Conservation (phyloP, 2,113 vertebrate genomes). For the Kryptolebias marmoratus region DNA sequence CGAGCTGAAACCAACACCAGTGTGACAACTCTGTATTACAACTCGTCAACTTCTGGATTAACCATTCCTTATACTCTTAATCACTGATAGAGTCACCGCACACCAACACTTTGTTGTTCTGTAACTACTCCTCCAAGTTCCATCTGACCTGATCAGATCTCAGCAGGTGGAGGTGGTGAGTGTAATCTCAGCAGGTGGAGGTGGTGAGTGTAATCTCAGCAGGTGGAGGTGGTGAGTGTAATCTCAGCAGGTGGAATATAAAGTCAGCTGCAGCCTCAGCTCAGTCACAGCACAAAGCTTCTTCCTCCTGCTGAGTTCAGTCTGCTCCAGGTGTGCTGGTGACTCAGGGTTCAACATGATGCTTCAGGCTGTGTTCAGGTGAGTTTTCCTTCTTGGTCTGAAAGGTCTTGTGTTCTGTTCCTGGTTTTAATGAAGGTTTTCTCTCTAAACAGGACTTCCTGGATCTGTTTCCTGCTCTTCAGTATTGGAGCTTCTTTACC, state of each 20-base stretch:
- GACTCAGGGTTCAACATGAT: background rate
- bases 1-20: no score
- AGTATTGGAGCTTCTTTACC: background rate
- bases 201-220: background rate
- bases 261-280: background rate
- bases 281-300: background rate
- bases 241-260: slow-evolving; percentile 15
- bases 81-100: no score
- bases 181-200: no score
- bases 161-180: no score
- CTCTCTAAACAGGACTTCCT: background rate
- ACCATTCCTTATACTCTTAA: no score
- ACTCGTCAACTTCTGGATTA: no score
- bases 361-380: background rate
- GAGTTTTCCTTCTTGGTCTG: background rate
- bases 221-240: slow-evolving; percentile 7
- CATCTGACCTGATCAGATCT: background rate
- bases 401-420: accelerated
- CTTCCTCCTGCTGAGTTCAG: background rate
- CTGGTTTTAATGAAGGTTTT: background rate
- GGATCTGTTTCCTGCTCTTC: slow-evolving; percentile 4
- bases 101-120: no score
- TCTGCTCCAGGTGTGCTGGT: background rate
- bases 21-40: no score
- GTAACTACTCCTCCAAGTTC: no score